Base-by-base conservation (phyloP, 2,797 vertebrate genomes). In the Notolepis coatsorum region DNA sequence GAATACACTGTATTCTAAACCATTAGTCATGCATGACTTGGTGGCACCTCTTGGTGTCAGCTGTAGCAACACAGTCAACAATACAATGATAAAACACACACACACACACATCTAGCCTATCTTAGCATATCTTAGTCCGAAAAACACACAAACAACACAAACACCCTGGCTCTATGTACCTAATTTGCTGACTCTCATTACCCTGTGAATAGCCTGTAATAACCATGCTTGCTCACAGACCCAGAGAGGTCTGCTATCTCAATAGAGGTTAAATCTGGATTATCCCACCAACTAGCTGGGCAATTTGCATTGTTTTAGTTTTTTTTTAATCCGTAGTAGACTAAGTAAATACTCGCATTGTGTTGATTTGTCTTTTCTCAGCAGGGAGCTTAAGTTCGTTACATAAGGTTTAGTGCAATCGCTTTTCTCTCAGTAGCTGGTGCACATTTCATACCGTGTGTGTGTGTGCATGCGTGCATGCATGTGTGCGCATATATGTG, bases 301-400 rank as follows among this genome's bases (percentile, higher is more conserved):
- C 73, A 86, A 81, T 73, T 69, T 79, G 67, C 49, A 80, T 73
- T 82, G 63, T 68, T 68, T 62, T 77, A 65, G 70, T 80, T 77
- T 63, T 81, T 7, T 35, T 35, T 7, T 35, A 8, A 12, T 35
- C 13, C 31, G 31, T 6, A 35, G 2, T 6, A 35, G n/a, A n/a
- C 31, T 12, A 35, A 35, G 31, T 6, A 35, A 35, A 2, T 7
- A n/a, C n/a, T n/a, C n/a, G n/a, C n/a, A n/a, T n/a, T n/a, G n/a
- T n/a, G n/a, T n/a, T n/a, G n/a, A n/a, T n/a, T n/a, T n/a, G n/a
- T n/a, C n/a, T n/a, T 47, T n/a, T 13, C 45, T 47, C 10, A 7
- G 45, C 45, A 25, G 7, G 39, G 20, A n/a, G 17, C 17, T 42
- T 20, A 42, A 18, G 39, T n/a, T 42, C n/a, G n/a, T 42, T 42